A percentile compares a stretch with the other conserved stretches of the same genome.
These are phyloP conservation scores for Acanthurus leucopareius DNA, from an alignment of 2,797 vertebrate genomes.

Conservation along the genomic window DNA sequence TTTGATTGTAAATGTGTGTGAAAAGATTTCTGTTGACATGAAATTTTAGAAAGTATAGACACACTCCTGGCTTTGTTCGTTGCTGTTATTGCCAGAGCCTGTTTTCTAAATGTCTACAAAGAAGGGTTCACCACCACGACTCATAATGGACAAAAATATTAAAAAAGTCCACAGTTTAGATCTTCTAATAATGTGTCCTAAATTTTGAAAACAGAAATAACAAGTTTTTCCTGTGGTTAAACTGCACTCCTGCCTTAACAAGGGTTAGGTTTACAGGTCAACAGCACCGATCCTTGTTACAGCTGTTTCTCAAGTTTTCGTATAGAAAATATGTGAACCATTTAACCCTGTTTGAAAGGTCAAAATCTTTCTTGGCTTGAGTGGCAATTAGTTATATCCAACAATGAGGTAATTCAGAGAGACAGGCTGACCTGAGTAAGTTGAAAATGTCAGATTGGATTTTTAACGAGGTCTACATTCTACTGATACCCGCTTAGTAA, in stretches of 20 bases:
- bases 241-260: conserved; percentile 44
- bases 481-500: conserved; percentile 14
- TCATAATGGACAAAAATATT: neutral
- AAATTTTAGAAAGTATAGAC: neutral
- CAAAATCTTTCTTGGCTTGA: conserved; percentile 45
- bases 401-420: conserved; percentile 49
- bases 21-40: neutral
- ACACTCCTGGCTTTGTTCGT: neutral
- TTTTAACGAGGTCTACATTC: conserved; percentile 49
- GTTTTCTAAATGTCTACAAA: neutral
- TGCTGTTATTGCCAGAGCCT: neutral
- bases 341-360: conserved; percentile 71
- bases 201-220: conserved; percentile 16
- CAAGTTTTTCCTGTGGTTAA: conserved; percentile 49
- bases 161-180: neutral
- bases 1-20: neutral
- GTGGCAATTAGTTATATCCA: conserved; percentile 63
- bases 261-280: conserved; percentile 67
- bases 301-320: conserved; percentile 56
- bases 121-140: neutral
- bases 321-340: conserved; percentile 65
- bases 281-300: conserved; percentile 52
- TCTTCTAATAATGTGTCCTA: neutral
- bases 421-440: conserved; percentile 63
- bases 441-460: conserved; percentile 63